phyloP scores from a whole-genome alignment of 2,797 vertebrate species.

The Malacoraja senta region DNA sequence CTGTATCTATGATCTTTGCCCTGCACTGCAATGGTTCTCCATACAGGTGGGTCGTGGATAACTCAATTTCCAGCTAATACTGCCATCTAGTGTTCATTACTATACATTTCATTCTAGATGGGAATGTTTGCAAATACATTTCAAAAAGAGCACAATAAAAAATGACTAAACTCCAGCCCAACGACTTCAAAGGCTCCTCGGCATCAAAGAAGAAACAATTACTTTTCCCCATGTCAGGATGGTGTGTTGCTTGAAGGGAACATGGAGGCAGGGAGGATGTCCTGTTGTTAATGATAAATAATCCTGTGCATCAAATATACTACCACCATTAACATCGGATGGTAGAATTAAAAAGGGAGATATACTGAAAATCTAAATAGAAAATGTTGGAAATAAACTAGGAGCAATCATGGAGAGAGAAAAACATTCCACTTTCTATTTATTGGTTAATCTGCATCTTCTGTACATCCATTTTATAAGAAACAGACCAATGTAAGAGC shows the following conservation, averaged over 20 bases:
- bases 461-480: not conserved
- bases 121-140: not conserved
- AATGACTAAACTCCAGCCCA: not conserved
- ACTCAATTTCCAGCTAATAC: not conserved
- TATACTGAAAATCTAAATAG: too few species aligned
- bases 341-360: not conserved
- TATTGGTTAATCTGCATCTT: too few species aligned
- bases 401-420: too few species aligned
- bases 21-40: too few species aligned
- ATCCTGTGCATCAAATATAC: too few species aligned
- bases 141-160: not conserved
- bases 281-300: too few species aligned
- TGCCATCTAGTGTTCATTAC: not conserved
- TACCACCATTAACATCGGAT: not conserved
- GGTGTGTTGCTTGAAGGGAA: not conserved
- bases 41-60: not conserved
- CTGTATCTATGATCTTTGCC: too few species aligned
- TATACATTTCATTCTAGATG: not conserved
- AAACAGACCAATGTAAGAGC: not conserved
- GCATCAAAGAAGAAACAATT: not conserved
- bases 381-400: too few species aligned
- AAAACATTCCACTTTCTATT: too few species aligned
- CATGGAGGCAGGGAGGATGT: not conserved
- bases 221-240: not conserved
- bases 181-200: too few species aligned